A percentile compares a stretch with the other conserved stretches of the same genome.
phyloP scores from a whole-genome alignment of 2,113 vertebrate species.

The Psammodynastes pulverulentus region DNA sequence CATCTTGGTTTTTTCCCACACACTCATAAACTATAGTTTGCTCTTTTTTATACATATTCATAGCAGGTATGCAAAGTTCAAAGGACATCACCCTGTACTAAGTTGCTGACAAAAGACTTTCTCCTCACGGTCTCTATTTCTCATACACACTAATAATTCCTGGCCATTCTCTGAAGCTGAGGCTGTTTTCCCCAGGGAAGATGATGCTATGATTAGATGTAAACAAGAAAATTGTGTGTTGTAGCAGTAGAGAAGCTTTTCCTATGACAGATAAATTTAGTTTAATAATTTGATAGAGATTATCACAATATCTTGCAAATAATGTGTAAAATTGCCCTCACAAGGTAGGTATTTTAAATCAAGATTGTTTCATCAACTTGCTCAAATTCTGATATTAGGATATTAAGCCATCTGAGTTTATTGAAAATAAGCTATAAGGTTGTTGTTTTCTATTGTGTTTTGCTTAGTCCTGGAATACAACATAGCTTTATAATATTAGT shows the following conservation, averaged over 20 bases:
- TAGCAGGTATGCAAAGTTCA: no score
- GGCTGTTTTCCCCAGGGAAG: background rate
- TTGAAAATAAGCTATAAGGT: conserved; percentile 8
- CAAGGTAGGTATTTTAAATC: conserved; percentile 12
- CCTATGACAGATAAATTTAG: background rate
- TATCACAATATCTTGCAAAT: background rate
- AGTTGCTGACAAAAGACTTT: background rate
- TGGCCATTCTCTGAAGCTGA: background rate
- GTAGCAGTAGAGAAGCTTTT: background rate
- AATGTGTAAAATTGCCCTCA: conserved; percentile 21
- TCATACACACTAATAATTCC: background rate
- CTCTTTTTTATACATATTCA: background rate
- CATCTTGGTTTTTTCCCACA: background rate
- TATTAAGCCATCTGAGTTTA: conserved; percentile 2
- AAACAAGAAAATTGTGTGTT: background rate
- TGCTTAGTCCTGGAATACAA: conserved; percentile 8
- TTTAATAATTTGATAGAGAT: conserved; percentile 20
- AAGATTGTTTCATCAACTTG: background rate
- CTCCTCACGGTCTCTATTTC: background rate
- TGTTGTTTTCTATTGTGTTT: conserved; percentile 12
- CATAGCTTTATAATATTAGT: background rate
- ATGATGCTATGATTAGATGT: background rate
- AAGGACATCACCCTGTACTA: background rate
- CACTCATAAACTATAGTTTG: background rate
- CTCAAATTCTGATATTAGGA: background rate